Conservation (phyloP, 1,140 invertebrate species). For the Sogatella furcifera region DNA sequence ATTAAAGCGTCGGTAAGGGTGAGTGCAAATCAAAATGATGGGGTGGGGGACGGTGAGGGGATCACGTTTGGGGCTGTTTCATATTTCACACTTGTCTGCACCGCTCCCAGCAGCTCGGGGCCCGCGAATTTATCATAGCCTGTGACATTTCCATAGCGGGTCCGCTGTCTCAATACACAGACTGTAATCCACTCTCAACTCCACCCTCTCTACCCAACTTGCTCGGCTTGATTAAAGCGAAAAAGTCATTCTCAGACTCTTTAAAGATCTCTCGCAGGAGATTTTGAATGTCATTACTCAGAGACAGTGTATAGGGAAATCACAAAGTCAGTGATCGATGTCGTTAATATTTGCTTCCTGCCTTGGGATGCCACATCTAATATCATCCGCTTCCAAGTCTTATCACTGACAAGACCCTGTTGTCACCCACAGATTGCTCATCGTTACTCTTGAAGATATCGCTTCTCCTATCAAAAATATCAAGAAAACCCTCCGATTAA, state of each 20-base stretch:
- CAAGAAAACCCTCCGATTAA: too few species aligned
- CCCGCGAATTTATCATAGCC: background rate
- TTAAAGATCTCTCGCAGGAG: conserved; percentile 2
- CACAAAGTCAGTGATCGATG: background rate
- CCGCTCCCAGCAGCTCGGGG: background rate
- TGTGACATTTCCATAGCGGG: background rate
- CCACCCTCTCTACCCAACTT: too few species aligned
- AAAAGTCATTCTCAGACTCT: conserved; percentile 3
- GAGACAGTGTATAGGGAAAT: background rate
- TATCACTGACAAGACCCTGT: too few species aligned
- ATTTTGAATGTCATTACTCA: conserved; percentile 2
- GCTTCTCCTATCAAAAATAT: too few species aligned
- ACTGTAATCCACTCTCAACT: background rate
- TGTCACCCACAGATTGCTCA: too few species aligned
- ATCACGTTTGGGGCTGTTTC: background rate
- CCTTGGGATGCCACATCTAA: too few species aligned
- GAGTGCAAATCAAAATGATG: too few species aligned
- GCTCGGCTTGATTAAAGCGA: background rate
- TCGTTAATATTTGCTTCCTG: background rate
- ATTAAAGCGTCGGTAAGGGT: background rate
- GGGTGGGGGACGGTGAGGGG: too few species aligned
- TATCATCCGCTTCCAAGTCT: too few species aligned
- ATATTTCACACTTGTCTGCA: conserved; percentile 4
- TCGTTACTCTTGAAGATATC: too few species aligned
- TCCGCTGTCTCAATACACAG: background rate